A percentile compares a stretch with the other conserved stretches of the same genome.
phyloP scores from a whole-genome alignment of 2,797 vertebrate genomes.

The Sarcophilus harrisii region DNA sequence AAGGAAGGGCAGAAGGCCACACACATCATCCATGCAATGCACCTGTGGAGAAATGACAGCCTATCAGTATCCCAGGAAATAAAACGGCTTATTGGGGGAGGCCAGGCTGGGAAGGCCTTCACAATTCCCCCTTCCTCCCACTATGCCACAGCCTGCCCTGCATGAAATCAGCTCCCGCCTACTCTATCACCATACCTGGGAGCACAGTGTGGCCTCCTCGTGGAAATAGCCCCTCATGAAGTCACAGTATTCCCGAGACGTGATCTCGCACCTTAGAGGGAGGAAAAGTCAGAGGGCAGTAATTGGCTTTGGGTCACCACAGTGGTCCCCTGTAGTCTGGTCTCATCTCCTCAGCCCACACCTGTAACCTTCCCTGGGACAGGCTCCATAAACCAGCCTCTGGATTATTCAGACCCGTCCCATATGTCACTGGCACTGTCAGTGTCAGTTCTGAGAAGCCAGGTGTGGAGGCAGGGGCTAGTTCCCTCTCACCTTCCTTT shows the following conservation, averaged over 20 bases:
- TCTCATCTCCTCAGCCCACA: background rate
- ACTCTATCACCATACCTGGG: constrained; percentile 89
- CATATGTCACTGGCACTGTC: background rate
- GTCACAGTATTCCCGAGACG: constrained; percentile 97
- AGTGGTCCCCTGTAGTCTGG: background rate
- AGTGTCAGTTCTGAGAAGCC: background rate
- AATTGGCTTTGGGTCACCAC: background rate
- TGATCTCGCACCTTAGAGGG: constrained; percentile 96
- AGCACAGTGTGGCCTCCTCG: constrained; percentile 97
- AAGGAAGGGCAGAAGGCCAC: constrained; percentile 97
- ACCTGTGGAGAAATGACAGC: constrained; percentile 86
- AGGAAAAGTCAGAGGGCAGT: constrained; percentile 5
- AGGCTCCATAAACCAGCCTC: background rate
- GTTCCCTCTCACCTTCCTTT: constrained; percentile 91
- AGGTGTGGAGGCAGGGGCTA: background rate
- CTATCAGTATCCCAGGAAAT: constrained; percentile 29
- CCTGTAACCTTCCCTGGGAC: background rate
- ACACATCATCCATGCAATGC: constrained; percentile 98
- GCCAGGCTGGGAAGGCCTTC: no score
- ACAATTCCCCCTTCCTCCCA: background rate
- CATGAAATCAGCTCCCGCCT: background rate
- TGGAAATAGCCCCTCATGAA: constrained; percentile 99
- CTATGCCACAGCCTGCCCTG: background rate
- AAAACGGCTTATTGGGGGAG: background rate
- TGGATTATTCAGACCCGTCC: background rate